Evolutionary conservation across 2,888 invertebrate species (phyloP).

Genomic region (Hipparchia sbordonii): DNA sequence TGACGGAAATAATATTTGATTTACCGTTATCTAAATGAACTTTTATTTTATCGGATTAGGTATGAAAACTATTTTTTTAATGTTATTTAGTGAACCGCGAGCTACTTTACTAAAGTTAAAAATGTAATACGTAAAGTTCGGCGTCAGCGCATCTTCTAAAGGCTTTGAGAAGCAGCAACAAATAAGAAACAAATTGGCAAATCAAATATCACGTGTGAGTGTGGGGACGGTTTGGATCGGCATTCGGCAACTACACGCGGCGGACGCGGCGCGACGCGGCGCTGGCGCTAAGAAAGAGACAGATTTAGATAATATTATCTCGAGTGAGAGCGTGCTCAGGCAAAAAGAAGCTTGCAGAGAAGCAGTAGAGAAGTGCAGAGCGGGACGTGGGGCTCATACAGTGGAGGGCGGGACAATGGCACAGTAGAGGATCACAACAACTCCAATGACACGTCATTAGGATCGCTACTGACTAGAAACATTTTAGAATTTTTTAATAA

Average conservation of each 20-base stretch:
- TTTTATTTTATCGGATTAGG: conserved; percentile 1
- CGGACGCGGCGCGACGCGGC: conserved; percentile 56
- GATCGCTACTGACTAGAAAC: conserved; percentile 48
- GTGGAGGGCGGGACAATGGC: conserved; percentile 75
- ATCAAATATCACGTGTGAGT: conserved; percentile 61
- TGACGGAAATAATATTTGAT: conserved; percentile 38
- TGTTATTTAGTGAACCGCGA: neutral
- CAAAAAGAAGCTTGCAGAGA: conserved; percentile 83
- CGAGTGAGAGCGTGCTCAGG: conserved; percentile 80
- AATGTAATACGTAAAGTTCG: conserved; percentile 22
- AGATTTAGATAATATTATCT: conserved; percentile 66
- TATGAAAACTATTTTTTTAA: neutral
- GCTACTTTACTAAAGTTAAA: neutral
- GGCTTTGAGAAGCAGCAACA: conserved; percentile 77
- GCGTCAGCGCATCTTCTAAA: conserved; percentile 68
- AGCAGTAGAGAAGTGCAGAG: conserved; percentile 83
- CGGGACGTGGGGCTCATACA: conserved; percentile 81
- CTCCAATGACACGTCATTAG: conserved; percentile 58
- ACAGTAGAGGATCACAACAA: conserved; percentile 80
- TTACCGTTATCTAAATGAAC: conserved; percentile 27
- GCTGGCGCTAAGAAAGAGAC: conserved; percentile 63
- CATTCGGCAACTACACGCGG: conserved; percentile 38
- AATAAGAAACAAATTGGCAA: conserved; percentile 70
- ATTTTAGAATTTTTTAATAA: conserved; percentile 43
- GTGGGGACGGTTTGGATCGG: conserved; percentile 62